Evolutionary conservation across 2,797 vertebrate species (phyloP), one percentile per base, ranked within the genome.

Genomic region (Leuciscus waleckii): DNA sequence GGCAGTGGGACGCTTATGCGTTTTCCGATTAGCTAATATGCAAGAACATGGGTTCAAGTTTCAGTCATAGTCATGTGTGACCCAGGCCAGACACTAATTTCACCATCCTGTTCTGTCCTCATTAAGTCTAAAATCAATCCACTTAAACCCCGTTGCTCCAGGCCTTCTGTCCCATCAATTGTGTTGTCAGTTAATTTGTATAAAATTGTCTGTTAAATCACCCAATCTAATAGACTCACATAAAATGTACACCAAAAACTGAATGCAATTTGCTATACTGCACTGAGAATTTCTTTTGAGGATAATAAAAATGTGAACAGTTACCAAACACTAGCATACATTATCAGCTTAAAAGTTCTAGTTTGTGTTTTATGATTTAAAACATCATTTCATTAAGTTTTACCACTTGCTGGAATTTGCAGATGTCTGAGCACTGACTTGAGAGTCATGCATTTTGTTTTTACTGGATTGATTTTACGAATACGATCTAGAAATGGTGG

Each of bases 71-170:
- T 58, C n/a, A 71, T 71, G 43, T 32, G 63, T 83, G 43, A 68
- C 82, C 73, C 71, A 68, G 58, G 54, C 23, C 61, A 68, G 43
- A 67, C 16, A 54, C 43, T 67, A 83, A 83, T 67, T 61, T 51
- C 26, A 63, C 70, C 13, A 54, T 70, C 56, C 39, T 35, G 58
- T 74, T 83, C 56, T 75, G 71, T 37, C 26, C 43, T 67, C 21
- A 26, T 21, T 54, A 61, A 67, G 43, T 39, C 29, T 35, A 39
- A 75, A 83, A 83, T 83, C 82, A 83, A 83, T 83, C 43, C 71
- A 83, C 58, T 54, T 76, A 83, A 76, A 61, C 43, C 29, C 23
- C 4, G 4, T 49, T n/a, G 32, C 71, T 67, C 61, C 46, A 17
- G 32, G 41, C 39, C 23, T 29, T 49, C 43, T 49, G 43, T 65